Evolutionary conservation across 1,140 invertebrate species (phyloP).

Genomic region (Antheraea mylitta): DNA sequence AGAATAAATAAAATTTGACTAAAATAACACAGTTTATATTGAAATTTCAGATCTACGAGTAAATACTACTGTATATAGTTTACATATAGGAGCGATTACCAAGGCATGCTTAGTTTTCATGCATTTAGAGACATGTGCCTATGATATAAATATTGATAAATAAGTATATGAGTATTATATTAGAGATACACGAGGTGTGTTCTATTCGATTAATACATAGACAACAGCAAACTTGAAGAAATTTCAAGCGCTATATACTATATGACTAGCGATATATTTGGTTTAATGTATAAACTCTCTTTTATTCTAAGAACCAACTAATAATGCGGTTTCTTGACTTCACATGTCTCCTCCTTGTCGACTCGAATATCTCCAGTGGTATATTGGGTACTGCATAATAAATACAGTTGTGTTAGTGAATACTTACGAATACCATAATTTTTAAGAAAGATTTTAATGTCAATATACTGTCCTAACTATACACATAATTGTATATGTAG

Average conservation of each 20-base stretch:
- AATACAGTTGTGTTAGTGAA: conserved; percentile 39
- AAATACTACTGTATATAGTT: conserved; percentile 23
- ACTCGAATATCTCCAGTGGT: conserved; percentile 79
- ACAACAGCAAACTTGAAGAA: conserved; percentile 39
- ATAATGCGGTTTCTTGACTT: conserved; percentile 79
- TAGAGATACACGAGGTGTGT: conserved; percentile 38
- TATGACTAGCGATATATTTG: conserved; percentile 60
- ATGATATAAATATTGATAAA: conserved; percentile 37
- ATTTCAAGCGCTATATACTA: conserved; percentile 51
- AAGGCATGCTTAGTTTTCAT: conserved; percentile 64
- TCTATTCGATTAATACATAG: conserved; percentile 44
- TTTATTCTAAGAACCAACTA: conserved; percentile 78
- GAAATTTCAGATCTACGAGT: conserved; percentile 37
- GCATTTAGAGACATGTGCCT: conserved; percentile 52
- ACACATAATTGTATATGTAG: neutral
- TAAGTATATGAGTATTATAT: conserved; percentile 55
- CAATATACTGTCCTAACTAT: neutral
- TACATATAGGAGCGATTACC: conserved; percentile 35
- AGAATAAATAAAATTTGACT: conserved; percentile 15
- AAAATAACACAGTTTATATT: conserved; percentile 22
- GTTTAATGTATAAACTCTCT: conserved; percentile 46
- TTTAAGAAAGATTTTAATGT: neutral
- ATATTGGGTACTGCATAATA: conserved; percentile 79
- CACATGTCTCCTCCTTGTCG: conserved; percentile 74
- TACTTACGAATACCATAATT: neutral